Base-by-base conservation (phyloP, 2,797 vertebrate genomes). In the Lophotriccus pileatus region DNA sequence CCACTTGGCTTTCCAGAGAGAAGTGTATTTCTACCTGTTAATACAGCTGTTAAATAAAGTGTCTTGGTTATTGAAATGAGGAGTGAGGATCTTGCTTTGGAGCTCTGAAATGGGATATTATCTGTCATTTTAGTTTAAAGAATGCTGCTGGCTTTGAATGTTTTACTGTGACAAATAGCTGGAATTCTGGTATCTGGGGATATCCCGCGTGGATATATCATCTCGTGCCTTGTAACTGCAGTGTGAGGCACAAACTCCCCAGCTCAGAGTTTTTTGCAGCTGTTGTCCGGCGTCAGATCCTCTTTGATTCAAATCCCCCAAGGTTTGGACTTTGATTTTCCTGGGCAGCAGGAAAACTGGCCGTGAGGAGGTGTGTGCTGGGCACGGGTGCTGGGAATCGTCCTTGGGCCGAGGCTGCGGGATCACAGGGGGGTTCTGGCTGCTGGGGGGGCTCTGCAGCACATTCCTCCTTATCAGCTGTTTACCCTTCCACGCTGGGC, bases 51-150 rank as follows among this genome's bases (percentile, higher is more conserved):
- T 84, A 80, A 93, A 70, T 74, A 78, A 56, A 82, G 25, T 72
- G 85, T 86, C 83, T 81, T 88, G 47, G 69, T 92, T 91, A 72
- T 75, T 87, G 85, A 92, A 87, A 87, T 72, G 87, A 93, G 46
- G 28, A 85, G 72, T 1, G 6, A 85, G 73, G 30, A 32, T 68
- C 82, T 83, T 13, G 0, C 79, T 77, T 76, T 14, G 32, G 78
- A 79, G 60, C 79, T 89, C 80, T 80, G 25, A 85, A 83, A 10
- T n/a, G 4, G 73, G 50, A 30, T 70, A 36, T 89, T 91, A 56
- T 58, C 94, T 92, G 82, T 89, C 87, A 46, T 59, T 92, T 87
- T 41, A 52, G 67, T 76, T 78, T 93, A 78, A 88, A 73, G 73
- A 85, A 81, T 62, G 55, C 46, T 78, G n/a, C 69, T 58, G 76